Base-by-base conservation (phyloP, 1,140 invertebrate species). In the Aphelenchoides besseyi region DNA sequence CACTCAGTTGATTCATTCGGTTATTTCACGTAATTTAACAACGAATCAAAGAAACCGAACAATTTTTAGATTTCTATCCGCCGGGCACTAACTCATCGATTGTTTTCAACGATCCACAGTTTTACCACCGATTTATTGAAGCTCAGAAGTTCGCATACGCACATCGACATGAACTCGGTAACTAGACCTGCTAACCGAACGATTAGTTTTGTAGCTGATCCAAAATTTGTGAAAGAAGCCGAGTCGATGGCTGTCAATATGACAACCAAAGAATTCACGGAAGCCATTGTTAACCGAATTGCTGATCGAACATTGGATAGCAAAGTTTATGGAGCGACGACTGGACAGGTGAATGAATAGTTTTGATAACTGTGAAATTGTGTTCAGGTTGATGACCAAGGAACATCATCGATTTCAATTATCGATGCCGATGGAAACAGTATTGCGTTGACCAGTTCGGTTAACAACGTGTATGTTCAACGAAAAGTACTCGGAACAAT, bases 91-190 rank as follows among this genome's bases (percentile, higher is more conserved):
- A 75, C 48, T n/a, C 53, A 30, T 30, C 28, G 3, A 68, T 55
- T 29, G 0, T 72, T 23, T 79, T 55, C 36, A 55, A 79, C 26
- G 63, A 74, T 16, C 62, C 77, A 12, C 66, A 90, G 0, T 85
- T 88, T 0, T 92, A 91, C 84, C 93, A 96, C 81, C 88, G 91
- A 71, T 91, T 96, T 32, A 87, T 90, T 16, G 95, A 98, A 85
- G 89, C 92, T 0, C 91, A 93, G 74, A 98, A 98, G 84, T 93
- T 91, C 85, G 92, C 91, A 0, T 97, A 91, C 82, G 93, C 93
- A 0, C 88, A 89, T 66, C 88, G 94, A 71, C 90, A 90, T 28
- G 30, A 64, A 29, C 64, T 79, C 12, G 77, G 77, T 82, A 78
- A 62, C 28, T 26, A 61, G 1, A 72, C 1, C 37, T 33, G 12